These are phyloP conservation scores for Drosophila niveifrons DNA, from an alignment of 2,888 invertebrate species.

Conservation along the genomic window DNA sequence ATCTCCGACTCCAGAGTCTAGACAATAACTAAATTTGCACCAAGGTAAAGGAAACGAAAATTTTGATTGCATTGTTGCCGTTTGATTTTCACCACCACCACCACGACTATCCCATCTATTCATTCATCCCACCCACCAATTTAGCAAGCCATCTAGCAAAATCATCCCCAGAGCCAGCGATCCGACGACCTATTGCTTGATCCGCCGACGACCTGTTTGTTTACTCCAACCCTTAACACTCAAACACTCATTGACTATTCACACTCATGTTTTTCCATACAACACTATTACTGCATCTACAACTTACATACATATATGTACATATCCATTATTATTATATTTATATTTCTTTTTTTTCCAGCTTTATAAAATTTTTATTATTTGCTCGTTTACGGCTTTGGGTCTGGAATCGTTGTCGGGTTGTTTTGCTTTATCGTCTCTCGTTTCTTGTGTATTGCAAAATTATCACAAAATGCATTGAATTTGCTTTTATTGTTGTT, in stretches of 20 bases:
- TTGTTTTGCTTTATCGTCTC: slow-evolving; percentile 39
- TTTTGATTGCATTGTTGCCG: slow-evolving; percentile 81
- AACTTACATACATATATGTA: slow-evolving; percentile 1
- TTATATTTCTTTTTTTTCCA: slow-evolving; percentile 38
- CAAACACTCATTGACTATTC: slow-evolving; percentile 79
- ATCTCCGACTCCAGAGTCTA: slow-evolving; percentile 43
- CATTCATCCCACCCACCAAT: slow-evolving; percentile 31
- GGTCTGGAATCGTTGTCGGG: slow-evolving; percentile 23
- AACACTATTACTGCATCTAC: slow-evolving; percentile 20
- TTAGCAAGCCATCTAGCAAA: slow-evolving; percentile 2
- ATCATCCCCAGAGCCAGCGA: slow-evolving; percentile 35
- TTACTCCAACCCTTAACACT: slow-evolving; percentile 9
- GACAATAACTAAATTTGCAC: slow-evolving; percentile 80
- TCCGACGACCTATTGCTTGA: slow-evolving; percentile 32
- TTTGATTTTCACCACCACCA: slow-evolving; percentile 74
- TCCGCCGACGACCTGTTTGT: slow-evolving; percentile 44
- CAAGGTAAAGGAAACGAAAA: slow-evolving; percentile 67
- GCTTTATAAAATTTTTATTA: slow-evolving; percentile 70
- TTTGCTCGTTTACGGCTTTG: slow-evolving; percentile 70
- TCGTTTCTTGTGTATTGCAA: slow-evolving; percentile 66
- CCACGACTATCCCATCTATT: background rate
- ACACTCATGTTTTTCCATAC: slow-evolving; percentile 75
- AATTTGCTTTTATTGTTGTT: slow-evolving; percentile 78
- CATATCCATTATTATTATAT: slow-evolving; percentile 51
- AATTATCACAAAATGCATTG: slow-evolving; percentile 79